Percentiles rank a stretch among this genome's conserved stretches.
These are phyloP conservation scores for Drosophila repletoides DNA, from an alignment of 1,140 invertebrate species.

Conservation along the genomic window DNA sequence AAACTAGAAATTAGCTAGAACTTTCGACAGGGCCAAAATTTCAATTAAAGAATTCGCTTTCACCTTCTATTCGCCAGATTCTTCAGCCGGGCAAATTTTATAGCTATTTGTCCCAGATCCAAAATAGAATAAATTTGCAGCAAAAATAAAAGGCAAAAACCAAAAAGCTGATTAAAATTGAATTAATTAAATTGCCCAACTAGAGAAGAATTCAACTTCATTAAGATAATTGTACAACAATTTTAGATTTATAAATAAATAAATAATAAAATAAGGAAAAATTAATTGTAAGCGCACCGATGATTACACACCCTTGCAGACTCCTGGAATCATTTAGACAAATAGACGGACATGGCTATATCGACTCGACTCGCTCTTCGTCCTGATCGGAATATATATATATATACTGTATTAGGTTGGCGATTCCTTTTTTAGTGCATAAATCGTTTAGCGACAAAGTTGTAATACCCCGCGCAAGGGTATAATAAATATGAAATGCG, in stretches of 20 bases:
- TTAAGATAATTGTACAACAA: slow-evolving; percentile 15
- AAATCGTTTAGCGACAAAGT: no score
- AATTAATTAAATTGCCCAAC: slow-evolving; percentile 8
- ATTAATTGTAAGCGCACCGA: no score
- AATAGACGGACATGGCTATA: no score
- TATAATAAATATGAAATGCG: slow-evolving; percentile 31
- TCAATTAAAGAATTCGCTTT: slow-evolving; percentile 29
- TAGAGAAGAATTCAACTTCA: slow-evolving; percentile 1
- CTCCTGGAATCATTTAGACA: no score
- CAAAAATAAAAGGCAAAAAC: background rate
- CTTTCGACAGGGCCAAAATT: slow-evolving; percentile 13
- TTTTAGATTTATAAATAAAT: slow-evolving; percentile 9
- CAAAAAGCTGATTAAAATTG: slow-evolving; percentile 3
- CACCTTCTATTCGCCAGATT: slow-evolving; percentile 30
- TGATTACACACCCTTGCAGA: no score
- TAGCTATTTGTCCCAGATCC: slow-evolving; percentile 15
- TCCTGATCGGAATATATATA: no score
- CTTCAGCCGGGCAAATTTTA: background rate
- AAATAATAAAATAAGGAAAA: no score
- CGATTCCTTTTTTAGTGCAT: no score
- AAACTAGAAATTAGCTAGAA: background rate
- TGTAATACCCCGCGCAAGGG: no score
- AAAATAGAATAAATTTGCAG: no score
- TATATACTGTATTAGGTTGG: no score
- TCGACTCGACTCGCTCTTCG: no score